phyloP scores from a whole-genome alignment of 1,140 invertebrate species.

The Plutomurus gul region DNA sequence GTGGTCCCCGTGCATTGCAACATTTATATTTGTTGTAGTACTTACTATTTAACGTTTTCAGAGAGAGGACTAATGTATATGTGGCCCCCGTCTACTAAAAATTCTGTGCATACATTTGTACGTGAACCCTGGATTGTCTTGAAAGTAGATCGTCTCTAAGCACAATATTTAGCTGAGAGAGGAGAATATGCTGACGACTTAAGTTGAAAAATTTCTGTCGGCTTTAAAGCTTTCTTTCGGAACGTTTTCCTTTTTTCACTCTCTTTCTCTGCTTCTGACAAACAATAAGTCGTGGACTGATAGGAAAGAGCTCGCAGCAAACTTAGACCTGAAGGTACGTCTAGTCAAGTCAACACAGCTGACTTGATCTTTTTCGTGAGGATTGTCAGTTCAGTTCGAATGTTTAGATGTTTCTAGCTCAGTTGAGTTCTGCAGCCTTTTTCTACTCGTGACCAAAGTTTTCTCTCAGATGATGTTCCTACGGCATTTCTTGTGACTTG shows the following conservation, averaged over 20 bases:
- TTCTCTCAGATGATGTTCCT: conserved; percentile 17
- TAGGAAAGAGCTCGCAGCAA: no score
- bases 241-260: background rate
- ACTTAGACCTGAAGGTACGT: no score
- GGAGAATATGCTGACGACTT: background rate
- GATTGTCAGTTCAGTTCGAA: background rate
- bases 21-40: no score
- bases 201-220: conserved; percentile 1
- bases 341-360: background rate
- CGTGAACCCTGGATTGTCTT: no score
- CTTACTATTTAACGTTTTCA: no score
- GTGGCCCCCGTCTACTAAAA: no score
- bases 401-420: conserved; percentile 1
- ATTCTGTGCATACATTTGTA: no score
- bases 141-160: no score
- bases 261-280: conserved; percentile 1
- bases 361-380: conserved; percentile 12
- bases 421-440: background rate
- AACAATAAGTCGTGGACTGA: conserved; percentile 20
- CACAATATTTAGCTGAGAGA: background rate
- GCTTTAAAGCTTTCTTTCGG: background rate
- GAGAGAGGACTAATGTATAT: no score
- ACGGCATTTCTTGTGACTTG: conserved; percentile 3
- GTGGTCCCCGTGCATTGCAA: no score
- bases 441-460: background rate